phyloP scores from a whole-genome alignment of 2,113 vertebrate genomes.

The Embiotoca jacksoni region DNA sequence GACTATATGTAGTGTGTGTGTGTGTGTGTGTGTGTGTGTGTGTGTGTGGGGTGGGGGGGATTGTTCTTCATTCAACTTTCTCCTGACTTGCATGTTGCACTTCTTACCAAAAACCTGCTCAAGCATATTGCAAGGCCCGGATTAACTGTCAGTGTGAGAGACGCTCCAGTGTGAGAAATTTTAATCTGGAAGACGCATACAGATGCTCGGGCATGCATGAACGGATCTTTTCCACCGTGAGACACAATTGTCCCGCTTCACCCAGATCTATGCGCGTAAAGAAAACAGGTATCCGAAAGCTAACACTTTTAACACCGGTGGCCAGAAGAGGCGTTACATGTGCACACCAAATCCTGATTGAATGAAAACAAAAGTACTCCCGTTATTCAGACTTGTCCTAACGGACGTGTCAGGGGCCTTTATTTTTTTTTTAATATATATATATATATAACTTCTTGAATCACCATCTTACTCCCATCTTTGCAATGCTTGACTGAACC shows the following conservation, averaged over 20 bases:
- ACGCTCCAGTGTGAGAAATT: neutral
- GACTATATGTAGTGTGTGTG: no score
- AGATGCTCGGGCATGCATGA: neutral
- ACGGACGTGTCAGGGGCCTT: constrained; percentile 39
- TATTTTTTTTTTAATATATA: no score
- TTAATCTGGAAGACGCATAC: neutral
- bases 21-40: no score
- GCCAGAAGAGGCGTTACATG: no score
- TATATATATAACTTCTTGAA: constrained; percentile 53
- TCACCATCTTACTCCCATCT: constrained; percentile 55
- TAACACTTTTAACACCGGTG: neutral
- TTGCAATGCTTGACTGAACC: constrained; percentile 71
- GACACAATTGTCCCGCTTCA: no score
- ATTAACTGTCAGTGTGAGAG: neutral
- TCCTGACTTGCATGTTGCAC: neutral
- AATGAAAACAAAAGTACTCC: no score
- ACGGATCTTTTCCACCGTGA: neutral
- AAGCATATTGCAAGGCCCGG: neutral
- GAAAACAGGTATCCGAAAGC: neutral
- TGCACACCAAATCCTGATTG: no score
- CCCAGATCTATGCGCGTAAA: neutral
- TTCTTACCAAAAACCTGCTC: neutral
- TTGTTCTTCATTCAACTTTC: neutral
- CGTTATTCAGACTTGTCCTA: constrained; percentile 6
- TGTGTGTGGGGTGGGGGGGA: no score